Evolutionary conservation across 2,113 vertebrate genomes (phyloP).

Genomic region (Labeo catla): DNA sequence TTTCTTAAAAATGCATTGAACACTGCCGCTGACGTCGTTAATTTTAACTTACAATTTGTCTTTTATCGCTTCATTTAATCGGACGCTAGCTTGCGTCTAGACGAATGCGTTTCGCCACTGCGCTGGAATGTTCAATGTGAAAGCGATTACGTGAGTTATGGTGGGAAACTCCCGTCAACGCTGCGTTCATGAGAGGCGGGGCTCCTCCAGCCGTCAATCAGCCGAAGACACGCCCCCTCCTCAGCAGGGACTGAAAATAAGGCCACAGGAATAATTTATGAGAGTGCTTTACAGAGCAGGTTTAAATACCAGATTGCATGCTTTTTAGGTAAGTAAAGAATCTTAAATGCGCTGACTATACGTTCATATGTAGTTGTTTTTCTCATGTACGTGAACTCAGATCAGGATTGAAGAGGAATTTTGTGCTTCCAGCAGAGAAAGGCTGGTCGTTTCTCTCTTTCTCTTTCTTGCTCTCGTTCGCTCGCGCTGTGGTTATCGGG

Average conservation of each 20-base stretch:
- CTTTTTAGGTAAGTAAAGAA: too few relatives aligned
- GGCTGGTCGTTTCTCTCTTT: slow-evolving; percentile 33
- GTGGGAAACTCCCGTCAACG: neutral
- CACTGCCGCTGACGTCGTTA: neutral
- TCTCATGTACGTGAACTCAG: too few relatives aligned
- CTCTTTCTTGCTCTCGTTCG: slow-evolving; percentile 37
- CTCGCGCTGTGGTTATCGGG: slow-evolving; percentile 15
- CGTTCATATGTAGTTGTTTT: too few relatives aligned
- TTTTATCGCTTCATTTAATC: neutral
- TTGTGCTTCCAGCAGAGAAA: neutral
- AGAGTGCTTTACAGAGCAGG: neutral
- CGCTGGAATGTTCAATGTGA: neutral
- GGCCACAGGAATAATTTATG: neutral
- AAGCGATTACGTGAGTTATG: neutral
- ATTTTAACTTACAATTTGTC: neutral
- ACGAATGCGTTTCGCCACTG: neutral
- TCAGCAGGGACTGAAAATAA: neutral
- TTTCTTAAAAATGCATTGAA: too few relatives aligned
- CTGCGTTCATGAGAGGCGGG: neutral
- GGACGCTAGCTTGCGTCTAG: neutral
- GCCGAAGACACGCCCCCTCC: neutral
- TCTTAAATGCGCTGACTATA: too few relatives aligned
- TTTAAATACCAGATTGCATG: too few relatives aligned
- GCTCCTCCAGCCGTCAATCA: slow-evolving; percentile 5
- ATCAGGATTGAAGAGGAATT: neutral